Conservation (phyloP, 2,797 vertebrate species). For the Chaenodraco wilsoni region DNA sequence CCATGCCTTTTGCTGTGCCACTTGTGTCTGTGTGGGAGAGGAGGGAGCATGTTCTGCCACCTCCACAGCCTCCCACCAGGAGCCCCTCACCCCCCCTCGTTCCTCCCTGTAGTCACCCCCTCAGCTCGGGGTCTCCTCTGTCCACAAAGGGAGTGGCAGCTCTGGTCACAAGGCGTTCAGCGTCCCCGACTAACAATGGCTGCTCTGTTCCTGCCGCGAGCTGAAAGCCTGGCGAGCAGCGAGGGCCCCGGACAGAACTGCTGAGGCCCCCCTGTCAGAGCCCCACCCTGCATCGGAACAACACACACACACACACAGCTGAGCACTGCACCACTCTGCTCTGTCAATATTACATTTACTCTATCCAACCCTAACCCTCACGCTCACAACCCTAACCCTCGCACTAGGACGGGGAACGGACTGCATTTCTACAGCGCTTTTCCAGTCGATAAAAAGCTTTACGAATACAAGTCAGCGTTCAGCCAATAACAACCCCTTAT, state of each 20-base stretch:
- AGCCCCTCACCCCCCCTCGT: conserved; percentile 2
- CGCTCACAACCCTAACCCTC: no score
- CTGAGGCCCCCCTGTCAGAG: conserved; percentile 11
- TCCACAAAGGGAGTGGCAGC: conserved; percentile 74
- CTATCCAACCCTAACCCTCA: not conserved
- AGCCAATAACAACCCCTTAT: no score
- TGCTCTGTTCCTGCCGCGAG: conserved; percentile 73
- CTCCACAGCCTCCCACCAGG: conserved; percentile 24
- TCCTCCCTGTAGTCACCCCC: conserved; percentile 43
- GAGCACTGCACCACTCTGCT: not conserved
- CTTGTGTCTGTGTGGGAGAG: conserved; percentile 44
- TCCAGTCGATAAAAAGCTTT: no score
- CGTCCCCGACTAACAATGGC: conserved; percentile 81
- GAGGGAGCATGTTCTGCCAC: not conserved
- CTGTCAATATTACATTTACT: not conserved
- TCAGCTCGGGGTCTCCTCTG: conserved; percentile 40
- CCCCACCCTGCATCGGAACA: conserved; percentile 37
- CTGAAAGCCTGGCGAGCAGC: conserved; percentile 55
- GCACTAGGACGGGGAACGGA: no score
- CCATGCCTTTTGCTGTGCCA: conserved; percentile 49
- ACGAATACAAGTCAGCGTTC: no score
- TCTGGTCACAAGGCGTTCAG: conserved; percentile 78
- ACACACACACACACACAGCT: conserved; percentile 1
- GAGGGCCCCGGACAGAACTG: conserved; percentile 59
- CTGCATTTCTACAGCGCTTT: no score